Evolutionary conservation across 2,888 invertebrate species (phyloP), one percentile per base, ranked within the genome.

Genomic region (Athrips mouffetella): DNA sequence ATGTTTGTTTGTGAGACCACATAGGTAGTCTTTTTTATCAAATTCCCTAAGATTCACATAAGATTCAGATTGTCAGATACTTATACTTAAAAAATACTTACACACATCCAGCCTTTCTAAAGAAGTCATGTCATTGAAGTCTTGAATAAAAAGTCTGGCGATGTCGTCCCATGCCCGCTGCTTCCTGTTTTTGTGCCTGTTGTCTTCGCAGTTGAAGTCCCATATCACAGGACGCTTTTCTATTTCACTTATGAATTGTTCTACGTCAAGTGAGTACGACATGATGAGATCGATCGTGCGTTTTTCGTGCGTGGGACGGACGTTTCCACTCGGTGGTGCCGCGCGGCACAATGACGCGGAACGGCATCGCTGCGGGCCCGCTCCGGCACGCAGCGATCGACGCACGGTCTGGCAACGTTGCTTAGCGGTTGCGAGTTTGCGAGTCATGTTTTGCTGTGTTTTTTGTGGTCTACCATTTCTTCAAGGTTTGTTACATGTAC

Each of bases 181-280:
- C 41, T 80, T 80, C 31, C 63, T 67, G 35, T 46, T 55, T 51
- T 67, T 71, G 47, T 62, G 62, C 40, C 73, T 65, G 51, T 70
- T 61, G 16, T 73, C 74, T 45, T 77, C 76, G 54, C 65, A 59
- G 40, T 67, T 68, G 21, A 70, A 48, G 52, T 81, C 70, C 84
- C 84, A 85, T 54, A 84, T 61, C 51, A 69, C 73, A 6, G 77
- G 79, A 37, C 70, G 64, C 47, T 76, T 81, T 61, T 75, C 65
- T 58, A 85, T 73, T 73, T 82, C 82, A 55, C 63, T 63, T 48
- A 84, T 82, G 55, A 85, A 83, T 46, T 57, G 54, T 52, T 82
- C 81, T 0, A 73, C 70, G 49, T 81, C 77, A n/a, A 77, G 57
- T 25, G 68, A 62, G 49, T 75, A 78, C 30, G 73, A 52, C 64